Evolutionary conservation across 1,140 invertebrate species (phyloP).

Genomic region (Drosophila tristis): DNA sequence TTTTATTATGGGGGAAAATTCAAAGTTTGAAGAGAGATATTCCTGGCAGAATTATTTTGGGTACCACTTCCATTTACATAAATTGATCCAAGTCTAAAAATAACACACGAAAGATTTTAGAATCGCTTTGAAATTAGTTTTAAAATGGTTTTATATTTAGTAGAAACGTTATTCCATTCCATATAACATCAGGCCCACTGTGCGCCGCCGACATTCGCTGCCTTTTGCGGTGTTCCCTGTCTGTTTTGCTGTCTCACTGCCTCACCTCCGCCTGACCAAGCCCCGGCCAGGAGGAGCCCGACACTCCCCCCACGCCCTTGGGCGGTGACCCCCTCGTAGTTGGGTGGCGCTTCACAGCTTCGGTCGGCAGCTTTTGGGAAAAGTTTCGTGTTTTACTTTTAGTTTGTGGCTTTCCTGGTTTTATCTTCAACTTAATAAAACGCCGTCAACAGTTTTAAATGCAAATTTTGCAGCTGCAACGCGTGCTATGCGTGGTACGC

Average conservation of each 20-base stretch:
- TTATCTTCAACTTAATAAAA: constrained; percentile 83
- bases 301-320: not conserved
- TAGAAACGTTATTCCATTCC: not conserved
- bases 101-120: too few relatives aligned
- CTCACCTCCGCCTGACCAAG: not conserved
- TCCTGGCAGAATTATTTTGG: too few relatives aligned
- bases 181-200: constrained; percentile 19
- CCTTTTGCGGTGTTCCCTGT: constrained; percentile 30
- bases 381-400: constrained; percentile 82
- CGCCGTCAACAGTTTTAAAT: constrained; percentile 82
- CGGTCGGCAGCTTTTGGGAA: constrained; percentile 66
- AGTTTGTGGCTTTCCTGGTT: constrained; percentile 82
- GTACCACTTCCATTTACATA: too few relatives aligned
- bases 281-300: not conserved
- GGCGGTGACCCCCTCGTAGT: constrained; percentile 13
- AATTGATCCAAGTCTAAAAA: too few relatives aligned
- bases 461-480: constrained; percentile 74
- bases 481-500: constrained; percentile 29
- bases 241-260: constrained; percentile 13
- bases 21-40: too few relatives aligned
- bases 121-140: not conserved
- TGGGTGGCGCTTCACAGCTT: constrained; percentile 74
- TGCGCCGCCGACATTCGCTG: constrained; percentile 24
- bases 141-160: not conserved
- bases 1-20: too few relatives aligned